A percentile compares a stretch with the other conserved stretches of the same genome.
phyloP scores from a whole-genome alignment of 2,888 invertebrate genomes.

The Seira ritae region DNA sequence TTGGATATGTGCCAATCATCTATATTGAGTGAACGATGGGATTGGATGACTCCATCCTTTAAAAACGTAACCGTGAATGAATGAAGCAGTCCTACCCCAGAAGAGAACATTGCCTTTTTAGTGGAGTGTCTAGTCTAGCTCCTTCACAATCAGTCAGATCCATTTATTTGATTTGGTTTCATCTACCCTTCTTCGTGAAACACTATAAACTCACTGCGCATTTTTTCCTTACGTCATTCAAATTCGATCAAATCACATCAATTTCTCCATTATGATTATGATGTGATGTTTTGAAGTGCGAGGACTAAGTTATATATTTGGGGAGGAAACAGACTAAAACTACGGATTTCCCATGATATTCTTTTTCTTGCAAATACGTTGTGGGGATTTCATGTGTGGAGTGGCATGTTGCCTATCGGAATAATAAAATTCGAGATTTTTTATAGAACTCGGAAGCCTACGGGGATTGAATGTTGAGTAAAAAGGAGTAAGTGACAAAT shows the following conservation, averaged over 20 bases:
- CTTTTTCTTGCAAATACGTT: not conserved
- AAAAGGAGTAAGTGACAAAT: slow-evolving; percentile 55
- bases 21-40: slow-evolving; percentile 55
- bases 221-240: slow-evolving; percentile 53
- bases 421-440: not conserved
- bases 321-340: not conserved
- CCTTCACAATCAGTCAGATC: slow-evolving; percentile 44
- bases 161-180: slow-evolving; percentile 56
- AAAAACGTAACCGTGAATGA: slow-evolving; percentile 17
- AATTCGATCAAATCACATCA: slow-evolving; percentile 63
- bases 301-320: too few relatives aligned
- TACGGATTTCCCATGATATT: not conserved
- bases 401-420: not conserved
- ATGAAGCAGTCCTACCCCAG: slow-evolving; percentile 2
- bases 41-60: slow-evolving; percentile 47
- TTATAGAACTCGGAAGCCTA: not conserved
- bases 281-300: slow-evolving; percentile 26
- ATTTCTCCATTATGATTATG: slow-evolving; percentile 40
- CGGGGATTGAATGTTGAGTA: slow-evolving; percentile 32
- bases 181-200: slow-evolving; percentile 29
- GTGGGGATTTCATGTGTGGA: too few relatives aligned
- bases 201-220: slow-evolving; percentile 34
- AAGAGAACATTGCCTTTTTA: slow-evolving; percentile 4
- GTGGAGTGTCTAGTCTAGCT: slow-evolving; percentile 8
- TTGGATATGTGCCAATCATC: slow-evolving; percentile 63